Percentiles rank a stretch among this genome's conserved stretches.
These are phyloP conservation scores for Mus pahari DNA, from an alignment of 2,113 vertebrate species.

Conservation along the genomic window DNA sequence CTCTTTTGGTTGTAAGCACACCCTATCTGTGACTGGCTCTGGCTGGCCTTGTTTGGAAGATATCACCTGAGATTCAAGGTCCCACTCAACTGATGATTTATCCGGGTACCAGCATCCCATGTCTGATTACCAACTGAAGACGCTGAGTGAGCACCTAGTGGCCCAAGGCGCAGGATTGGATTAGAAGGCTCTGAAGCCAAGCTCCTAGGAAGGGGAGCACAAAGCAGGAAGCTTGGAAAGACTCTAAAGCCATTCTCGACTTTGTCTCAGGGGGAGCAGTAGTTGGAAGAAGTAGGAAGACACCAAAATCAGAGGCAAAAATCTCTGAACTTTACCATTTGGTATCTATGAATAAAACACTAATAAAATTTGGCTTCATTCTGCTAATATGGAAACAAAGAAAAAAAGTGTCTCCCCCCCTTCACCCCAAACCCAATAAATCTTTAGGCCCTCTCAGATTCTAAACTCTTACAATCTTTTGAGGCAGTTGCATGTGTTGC, in stretches of 20 bases:
- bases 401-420: neutral
- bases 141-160: neutral
- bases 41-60: neutral
- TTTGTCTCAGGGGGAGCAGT: neutral
- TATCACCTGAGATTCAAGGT: neutral
- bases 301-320: neutral
- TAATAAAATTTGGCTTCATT: neutral
- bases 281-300: neutral
- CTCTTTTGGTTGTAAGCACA: neutral
- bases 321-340: neutral
- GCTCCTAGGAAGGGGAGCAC: neutral
- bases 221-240: neutral
- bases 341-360: neutral
- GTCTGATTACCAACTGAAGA: neutral
- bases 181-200: neutral
- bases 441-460: neutral
- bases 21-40: neutral
- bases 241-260: neutral
- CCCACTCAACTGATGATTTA: neutral
- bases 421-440: neutral
- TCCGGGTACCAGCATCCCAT: neutral
- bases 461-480: conserved; percentile 4
- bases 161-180: neutral
- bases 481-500: no score
- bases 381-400: conserved; percentile 3